phyloP scores from a whole-genome alignment of 2,888 invertebrate genomes.

The Dryomyza anilis region DNA sequence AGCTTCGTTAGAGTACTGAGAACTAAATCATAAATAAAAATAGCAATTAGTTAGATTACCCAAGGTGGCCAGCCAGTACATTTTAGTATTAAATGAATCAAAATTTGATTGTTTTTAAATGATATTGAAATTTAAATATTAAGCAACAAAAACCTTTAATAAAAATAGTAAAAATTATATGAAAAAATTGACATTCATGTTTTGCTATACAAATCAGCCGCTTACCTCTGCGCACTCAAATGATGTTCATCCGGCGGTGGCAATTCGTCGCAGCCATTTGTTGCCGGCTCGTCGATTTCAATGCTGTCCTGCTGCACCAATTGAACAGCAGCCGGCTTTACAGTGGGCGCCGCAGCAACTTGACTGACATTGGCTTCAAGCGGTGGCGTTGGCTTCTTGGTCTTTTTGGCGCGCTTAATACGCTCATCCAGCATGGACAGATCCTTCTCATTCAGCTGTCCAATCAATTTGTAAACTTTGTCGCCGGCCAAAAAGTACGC shows the following conservation, averaged over 20 bases:
- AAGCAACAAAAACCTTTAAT: constrained; percentile 7
- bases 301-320: constrained; percentile 58
- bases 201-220: not conserved
- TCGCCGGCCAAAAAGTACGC: constrained; percentile 92
- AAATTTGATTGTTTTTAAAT: not conserved
- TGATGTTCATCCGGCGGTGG: constrained; percentile 51
- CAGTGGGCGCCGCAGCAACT: constrained; percentile 40
- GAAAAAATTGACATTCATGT: not conserved
- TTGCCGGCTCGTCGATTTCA: constrained; percentile 58
- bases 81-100: too few species aligned
- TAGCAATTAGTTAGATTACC: constrained; percentile 23
- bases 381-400: constrained; percentile 61
- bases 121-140: constrained; percentile 1
- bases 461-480: constrained; percentile 84
- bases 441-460: constrained; percentile 94
- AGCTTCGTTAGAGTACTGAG: constrained; percentile 42
- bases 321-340: too few species aligned
- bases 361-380: constrained; percentile 39
- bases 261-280: constrained; percentile 57
- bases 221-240: constrained; percentile 34
- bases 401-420: constrained; percentile 86
- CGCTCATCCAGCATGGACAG: constrained; percentile 92
- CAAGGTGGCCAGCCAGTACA: not conserved
- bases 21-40: constrained; percentile 45
- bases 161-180: not conserved